Evolutionary conservation across 2,113 vertebrate genomes (phyloP).

Genomic region (Rhinolophus ferrumequinum): DNA sequence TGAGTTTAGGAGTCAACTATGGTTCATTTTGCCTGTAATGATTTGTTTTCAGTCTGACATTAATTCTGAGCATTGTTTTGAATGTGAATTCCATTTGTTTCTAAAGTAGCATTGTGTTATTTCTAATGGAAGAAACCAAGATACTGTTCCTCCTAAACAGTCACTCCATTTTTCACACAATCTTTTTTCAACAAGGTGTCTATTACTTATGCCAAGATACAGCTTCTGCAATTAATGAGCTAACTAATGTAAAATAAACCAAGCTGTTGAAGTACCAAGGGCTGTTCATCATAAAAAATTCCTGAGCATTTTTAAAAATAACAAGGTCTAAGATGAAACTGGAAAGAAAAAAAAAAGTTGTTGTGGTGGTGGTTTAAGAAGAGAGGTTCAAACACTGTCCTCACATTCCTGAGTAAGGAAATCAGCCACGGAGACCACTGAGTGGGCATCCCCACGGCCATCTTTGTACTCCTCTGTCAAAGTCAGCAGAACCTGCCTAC

Average conservation of each 20-base stretch:
- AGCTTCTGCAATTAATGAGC: neutral
- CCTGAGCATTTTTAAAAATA: neutral
- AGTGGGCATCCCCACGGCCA: fast-evolving
- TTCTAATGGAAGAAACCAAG: neutral
- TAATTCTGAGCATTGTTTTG: neutral
- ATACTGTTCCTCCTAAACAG: neutral
- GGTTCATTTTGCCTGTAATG: neutral
- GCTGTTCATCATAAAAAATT: too few species aligned
- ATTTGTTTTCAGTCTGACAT: neutral
- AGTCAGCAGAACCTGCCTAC: neutral
- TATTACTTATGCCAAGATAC: neutral
- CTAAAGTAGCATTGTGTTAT: neutral
- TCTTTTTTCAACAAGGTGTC: neutral
- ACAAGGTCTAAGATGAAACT: neutral
- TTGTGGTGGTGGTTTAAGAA: neutral
- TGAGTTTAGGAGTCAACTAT: neutral
- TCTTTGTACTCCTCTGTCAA: neutral
- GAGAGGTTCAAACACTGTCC: neutral
- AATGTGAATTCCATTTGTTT: neutral
- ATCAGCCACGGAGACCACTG: fast-evolving
- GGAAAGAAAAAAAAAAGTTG: neutral
- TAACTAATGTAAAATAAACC: neutral
- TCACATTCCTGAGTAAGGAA: neutral
- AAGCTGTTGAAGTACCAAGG: neutral
- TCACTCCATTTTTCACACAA: neutral